Conservation (phyloP, 2,888 invertebrate species). For the Ornithoptera priamus region DNA sequence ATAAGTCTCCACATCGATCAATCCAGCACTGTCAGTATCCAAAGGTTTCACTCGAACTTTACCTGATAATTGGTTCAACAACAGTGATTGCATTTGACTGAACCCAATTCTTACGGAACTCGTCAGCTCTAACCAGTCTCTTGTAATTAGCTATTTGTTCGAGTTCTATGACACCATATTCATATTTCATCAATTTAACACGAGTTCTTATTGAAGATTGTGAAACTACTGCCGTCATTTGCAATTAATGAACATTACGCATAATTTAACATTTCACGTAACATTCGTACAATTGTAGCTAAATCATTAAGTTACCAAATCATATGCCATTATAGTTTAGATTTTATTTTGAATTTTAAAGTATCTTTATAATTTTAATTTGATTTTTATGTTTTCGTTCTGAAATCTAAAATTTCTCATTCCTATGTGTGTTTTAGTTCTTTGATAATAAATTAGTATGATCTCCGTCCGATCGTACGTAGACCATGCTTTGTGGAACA, state of each 20-base stretch:
- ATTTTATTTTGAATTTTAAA: neutral
- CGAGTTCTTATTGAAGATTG: conserved; percentile 3
- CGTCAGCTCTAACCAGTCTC: neutral
- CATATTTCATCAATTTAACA: conserved; percentile 1
- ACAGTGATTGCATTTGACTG: neutral
- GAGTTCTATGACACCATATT: neutral
- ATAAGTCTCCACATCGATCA: no score
- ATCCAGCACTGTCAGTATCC: no score
- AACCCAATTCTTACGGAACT: neutral
- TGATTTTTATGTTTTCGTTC: no score
- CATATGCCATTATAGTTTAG: neutral
- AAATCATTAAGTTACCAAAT: neutral
- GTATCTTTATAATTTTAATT: neutral
- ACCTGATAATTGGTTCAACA: no score
- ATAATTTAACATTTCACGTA: conserved; percentile 3
- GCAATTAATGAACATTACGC: neutral
- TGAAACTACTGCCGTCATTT: conserved; percentile 1
- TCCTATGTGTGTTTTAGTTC: neutral
- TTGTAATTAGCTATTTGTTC: neutral
- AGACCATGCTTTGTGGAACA: no score
- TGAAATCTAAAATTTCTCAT: no score
- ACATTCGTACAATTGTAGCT: neutral
- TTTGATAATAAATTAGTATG: neutral
- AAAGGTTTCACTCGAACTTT: no score
- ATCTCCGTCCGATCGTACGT: neutral